These are phyloP conservation scores for Taeniopygia guttata DNA, from an alignment of 2,797 vertebrate genomes.

Conservation along the genomic window DNA sequence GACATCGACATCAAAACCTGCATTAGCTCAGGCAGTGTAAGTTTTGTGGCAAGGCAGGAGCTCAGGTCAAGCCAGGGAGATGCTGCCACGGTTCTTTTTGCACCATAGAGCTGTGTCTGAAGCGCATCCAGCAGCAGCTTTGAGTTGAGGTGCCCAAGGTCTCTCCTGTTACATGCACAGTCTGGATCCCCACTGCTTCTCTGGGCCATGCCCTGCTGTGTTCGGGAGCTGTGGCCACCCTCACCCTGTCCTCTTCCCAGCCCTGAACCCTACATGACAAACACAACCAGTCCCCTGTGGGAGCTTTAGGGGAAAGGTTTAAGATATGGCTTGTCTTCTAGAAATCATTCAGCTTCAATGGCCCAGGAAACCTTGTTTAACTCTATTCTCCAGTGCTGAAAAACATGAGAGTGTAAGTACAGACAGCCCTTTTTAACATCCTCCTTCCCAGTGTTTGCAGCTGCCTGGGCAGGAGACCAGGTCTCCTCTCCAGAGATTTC, in stretches of 20 bases:
- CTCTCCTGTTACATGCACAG: background rate
- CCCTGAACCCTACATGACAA: background rate
- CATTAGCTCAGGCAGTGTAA: background rate
- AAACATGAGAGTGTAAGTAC: accelerated
- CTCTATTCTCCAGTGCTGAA: background rate
- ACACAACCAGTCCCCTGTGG: background rate
- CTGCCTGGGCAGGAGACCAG: background rate
- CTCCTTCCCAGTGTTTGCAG: background rate
- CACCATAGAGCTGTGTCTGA: background rate
- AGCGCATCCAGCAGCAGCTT: background rate
- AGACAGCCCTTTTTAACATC: background rate
- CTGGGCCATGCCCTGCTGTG: accelerated
- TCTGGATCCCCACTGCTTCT: background rate
- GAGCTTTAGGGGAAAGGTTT: background rate
- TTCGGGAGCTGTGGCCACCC: background rate
- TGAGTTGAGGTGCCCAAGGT: background rate
- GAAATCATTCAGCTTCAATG: accelerated
- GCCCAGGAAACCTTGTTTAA: background rate
- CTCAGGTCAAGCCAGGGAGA: background rate
- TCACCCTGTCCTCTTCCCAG: background rate
- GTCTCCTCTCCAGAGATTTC: background rate
- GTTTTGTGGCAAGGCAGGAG: background rate
- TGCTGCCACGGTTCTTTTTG: background rate
- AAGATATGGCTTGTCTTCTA: background rate
- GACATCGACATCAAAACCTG: background rate